Conservation (phyloP, 2,888 invertebrate species). For the Molorchus minor region DNA sequence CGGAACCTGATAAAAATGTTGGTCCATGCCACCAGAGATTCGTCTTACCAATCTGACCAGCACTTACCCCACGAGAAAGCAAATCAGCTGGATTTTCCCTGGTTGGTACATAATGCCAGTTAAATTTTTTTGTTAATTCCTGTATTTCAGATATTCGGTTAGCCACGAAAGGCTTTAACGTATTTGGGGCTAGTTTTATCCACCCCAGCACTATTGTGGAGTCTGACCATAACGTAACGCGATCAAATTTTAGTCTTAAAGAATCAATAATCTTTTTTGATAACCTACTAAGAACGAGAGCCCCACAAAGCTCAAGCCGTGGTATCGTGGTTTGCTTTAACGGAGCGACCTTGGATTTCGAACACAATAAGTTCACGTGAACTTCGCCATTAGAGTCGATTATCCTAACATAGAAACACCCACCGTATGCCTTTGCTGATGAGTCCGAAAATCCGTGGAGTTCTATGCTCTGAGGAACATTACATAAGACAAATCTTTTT, state of each 20-base stretch:
- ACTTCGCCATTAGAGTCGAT: constrained; percentile 9
- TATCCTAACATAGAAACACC: not conserved
- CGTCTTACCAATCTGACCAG: not conserved
- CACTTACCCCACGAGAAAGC: not conserved
- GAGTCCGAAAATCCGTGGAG: constrained; percentile 25
- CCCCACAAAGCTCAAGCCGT: constrained; percentile 29
- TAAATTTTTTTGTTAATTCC: not conserved
- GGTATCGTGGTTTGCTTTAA: constrained; percentile 26
- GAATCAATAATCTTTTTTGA: not conserved
- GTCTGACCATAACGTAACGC: not conserved
- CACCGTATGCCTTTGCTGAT: constrained; percentile 7
- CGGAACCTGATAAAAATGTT: not conserved
- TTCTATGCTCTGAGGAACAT: not conserved
- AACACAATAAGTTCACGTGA: constrained; percentile 21
- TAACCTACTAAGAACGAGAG: not conserved
- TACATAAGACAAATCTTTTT: constrained; percentile 1
- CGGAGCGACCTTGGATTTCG: constrained; percentile 33
- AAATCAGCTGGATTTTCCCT: not conserved
- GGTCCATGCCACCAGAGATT: not conserved
- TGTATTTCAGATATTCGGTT: not conserved
- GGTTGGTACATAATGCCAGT: not conserved
- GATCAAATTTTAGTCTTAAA: not conserved
- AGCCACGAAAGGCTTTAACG: not conserved
- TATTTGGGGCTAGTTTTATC: not conserved
- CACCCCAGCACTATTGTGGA: not conserved